Evolutionary conservation across 2,797 vertebrate genomes (phyloP), one percentile per base, ranked within the genome.

Genomic region (Botia kubotai): DNA sequence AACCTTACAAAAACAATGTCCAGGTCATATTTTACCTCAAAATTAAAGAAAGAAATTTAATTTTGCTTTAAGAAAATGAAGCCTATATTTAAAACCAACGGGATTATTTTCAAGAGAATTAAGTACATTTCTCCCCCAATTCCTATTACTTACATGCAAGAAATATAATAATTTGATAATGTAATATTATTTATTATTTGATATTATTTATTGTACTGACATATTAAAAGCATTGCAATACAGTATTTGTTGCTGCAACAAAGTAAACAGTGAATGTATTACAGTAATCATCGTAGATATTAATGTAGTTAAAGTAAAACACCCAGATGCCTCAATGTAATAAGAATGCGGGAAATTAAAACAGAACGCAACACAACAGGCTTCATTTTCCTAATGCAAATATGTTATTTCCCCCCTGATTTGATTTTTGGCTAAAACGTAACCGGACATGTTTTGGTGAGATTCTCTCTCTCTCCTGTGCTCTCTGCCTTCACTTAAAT

Each of bases 1-100:
- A 46, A 84, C 81, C 76, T 21, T 72, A n/a, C 52, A 4, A 21
- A 36, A 2, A 39, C 16, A 50, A 52, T 26, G 6, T 10, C 48
- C 48, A 33, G 17, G 19, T 57, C 55, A 21, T 3, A 12, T 19
- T 57, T 21, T 0, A 57, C 21, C 14, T 2, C 14, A 36, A 65
- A 33, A 65, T 33, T 6, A 65, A 0, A 65, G 14, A 63, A 63
- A 33, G 14, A 63, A 63, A 33, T 2, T 21, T 7, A 50, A 50
- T 50, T 33, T 63, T 7, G 26, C 60, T 17, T 63, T 8, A 63
- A 16, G 11, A 19, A 19, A 55, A 46, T 4, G 21, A 68, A 57
- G 65, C 21, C n/a, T 77, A 2, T 39, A n/a, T 57, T 67, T 43
- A 29, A 11, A 62, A 62, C 13, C n/a, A 57, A 2, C 21, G 6